Percentiles rank a stretch among this genome's conserved stretches.
Evolutionary conservation across 2,797 vertebrate species (phyloP).

Genomic region (Takifugu ocellatus): DNA sequence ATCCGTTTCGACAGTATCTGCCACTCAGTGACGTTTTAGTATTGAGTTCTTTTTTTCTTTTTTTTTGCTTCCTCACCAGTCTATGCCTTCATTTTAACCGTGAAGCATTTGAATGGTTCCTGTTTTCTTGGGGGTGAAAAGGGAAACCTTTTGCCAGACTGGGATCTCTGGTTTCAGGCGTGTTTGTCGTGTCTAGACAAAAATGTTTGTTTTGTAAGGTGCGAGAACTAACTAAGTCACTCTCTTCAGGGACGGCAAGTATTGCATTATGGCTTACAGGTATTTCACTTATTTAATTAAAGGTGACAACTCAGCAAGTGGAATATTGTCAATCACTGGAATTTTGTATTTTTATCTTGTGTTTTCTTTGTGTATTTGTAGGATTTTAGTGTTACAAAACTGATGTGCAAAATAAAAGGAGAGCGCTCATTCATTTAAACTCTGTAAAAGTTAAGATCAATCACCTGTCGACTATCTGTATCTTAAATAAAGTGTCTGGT

Average conservation of each 20-base stretch:
- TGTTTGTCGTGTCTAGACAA: not conserved
- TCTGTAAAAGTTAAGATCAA: conserved; percentile 26
- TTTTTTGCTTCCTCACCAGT: conserved; percentile 18
- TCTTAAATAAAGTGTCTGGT: conserved; percentile 66
- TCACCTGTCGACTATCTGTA: conserved; percentile 43
- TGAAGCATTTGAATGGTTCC: conserved; percentile 26
- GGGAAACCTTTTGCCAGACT: conserved; percentile 17
- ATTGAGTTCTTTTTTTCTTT: conserved; percentile 7
- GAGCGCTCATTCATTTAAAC: conserved; percentile 15
- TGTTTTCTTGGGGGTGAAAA: conserved; percentile 15
- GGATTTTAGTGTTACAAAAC: conserved; percentile 25
- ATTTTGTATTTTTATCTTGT: conserved; percentile 39
- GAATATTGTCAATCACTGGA: conserved; percentile 16
- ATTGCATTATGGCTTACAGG: conserved; percentile 26
- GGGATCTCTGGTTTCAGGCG: conserved; percentile 27
- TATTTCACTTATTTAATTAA: conserved; percentile 41
- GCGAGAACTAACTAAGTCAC: not conserved
- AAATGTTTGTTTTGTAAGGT: conserved; percentile 18
- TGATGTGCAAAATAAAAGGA: not conserved
- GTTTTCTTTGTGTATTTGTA: conserved; percentile 20
- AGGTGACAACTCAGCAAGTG: conserved; percentile 26
- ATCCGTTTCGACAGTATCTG: conserved; percentile 9
- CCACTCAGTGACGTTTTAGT: conserved; percentile 11
- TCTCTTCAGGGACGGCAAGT: conserved; percentile 32
- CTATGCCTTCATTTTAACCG: conserved; percentile 43